Evolutionary conservation across 2,888 invertebrate genomes (phyloP), one percentile per base, ranked within the genome.

Genomic region (Nomada ruficornis): DNA sequence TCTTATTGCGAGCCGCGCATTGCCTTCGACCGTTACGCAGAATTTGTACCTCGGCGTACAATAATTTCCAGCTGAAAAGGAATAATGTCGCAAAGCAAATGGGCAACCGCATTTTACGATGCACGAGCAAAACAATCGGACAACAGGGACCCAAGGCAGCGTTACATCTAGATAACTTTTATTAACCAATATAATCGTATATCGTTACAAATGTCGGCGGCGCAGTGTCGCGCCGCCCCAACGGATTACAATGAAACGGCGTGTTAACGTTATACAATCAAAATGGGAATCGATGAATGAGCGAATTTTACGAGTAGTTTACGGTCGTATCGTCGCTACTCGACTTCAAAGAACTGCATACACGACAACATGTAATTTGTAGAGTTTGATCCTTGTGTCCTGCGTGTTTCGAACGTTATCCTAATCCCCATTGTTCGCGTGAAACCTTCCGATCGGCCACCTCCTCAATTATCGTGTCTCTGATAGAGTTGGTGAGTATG

Each of bases 111-210:
- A 3, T 2, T 15, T 10, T 3, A 47, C 47, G 47, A 47, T 18
- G 3, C 11, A 36, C 9, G 20, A n/a, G 0, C 18, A 18, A 18
- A 11, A 7, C 1, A 11, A 55, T 47, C 15, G 11, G 47, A 15
- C 3, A 52, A 10, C 29, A 50, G 2, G 20, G 36, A 2, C 15
- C 23, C 7, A n/a, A 44, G 15, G 57, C 54, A 2, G 20, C 26
- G 29, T 82, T 93, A 93, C 93, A 93, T 94, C 94, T 94, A 94
- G 93, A 94, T 93, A 94, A 93, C 93, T 94, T 94, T 94, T 94
- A 93, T 93, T 93, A 93, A 94, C 93, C 93, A 93, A 94, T 93
- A 91, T 93, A 91, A 91, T 92, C 91, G 90, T 92, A 88, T 92
- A 93, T 93, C 90, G 92, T 92, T 93, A 93, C 92, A 93, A 93